phyloP scores from a whole-genome alignment of 1,140 invertebrate genomes.

The Brachionus sp. region DNA sequence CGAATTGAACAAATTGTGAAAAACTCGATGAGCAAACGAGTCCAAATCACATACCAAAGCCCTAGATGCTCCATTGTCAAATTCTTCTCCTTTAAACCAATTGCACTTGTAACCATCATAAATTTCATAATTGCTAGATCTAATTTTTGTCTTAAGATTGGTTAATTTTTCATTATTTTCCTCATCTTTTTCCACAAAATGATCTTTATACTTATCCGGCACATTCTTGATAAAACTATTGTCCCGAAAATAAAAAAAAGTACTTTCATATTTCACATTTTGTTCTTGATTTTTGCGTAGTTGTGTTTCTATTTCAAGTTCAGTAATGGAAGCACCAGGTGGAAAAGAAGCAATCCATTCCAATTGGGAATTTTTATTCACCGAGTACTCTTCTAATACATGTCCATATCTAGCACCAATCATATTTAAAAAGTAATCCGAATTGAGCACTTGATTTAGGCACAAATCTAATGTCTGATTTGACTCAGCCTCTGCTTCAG shows the following conservation, averaged over 20 bases:
- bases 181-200: conserved; percentile 53
- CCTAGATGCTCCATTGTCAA: conserved; percentile 49
- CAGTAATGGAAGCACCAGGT: conserved; percentile 59
- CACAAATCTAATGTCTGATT: conserved; percentile 58
- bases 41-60: conserved; percentile 57
- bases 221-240: conserved; percentile 51
- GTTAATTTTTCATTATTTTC: conserved; percentile 50
- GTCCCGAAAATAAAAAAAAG: conserved; percentile 60
- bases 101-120: conserved; percentile 58
- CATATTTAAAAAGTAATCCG: conserved; percentile 61
- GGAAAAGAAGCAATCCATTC: conserved; percentile 58
- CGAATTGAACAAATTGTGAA: conserved; percentile 58
- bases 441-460: conserved; percentile 57
- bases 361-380: conserved; percentile 53
- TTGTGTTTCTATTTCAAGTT: conserved; percentile 58
- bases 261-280: conserved; percentile 49
- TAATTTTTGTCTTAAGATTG: conserved; percentile 54
- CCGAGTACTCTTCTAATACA: conserved; percentile 47
- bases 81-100: conserved; percentile 56
- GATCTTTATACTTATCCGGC: conserved; percentile 51
- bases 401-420: conserved; percentile 59
- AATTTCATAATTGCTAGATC: conserved; percentile 54
- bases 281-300: conserved; percentile 52
- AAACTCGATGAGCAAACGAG: conserved; percentile 56
- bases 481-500: conserved; percentile 55